A percentile compares a stretch with the other conserved stretches of the same genome.
phyloP scores from a whole-genome alignment of 2,113 vertebrate genomes.

The Eulemur rufifrons region DNA sequence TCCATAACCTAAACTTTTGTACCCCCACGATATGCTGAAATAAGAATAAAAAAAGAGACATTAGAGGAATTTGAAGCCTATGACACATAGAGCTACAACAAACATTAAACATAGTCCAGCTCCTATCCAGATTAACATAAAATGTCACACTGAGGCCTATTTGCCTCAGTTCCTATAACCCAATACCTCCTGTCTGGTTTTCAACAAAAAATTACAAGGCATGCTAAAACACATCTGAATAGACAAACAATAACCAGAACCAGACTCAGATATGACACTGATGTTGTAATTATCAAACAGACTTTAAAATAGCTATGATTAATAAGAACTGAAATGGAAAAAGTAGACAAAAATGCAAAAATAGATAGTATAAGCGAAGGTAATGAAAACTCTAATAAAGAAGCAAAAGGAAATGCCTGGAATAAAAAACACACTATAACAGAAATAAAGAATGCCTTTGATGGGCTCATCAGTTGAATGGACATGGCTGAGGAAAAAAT shows the following conservation, averaged over 20 bases:
- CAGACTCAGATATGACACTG: too few species aligned
- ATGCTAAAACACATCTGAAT: background rate
- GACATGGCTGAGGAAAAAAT: background rate
- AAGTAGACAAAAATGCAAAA: background rate
- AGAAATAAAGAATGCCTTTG: background rate
- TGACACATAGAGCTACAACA: background rate
- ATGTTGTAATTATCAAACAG: background rate
- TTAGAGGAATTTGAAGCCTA: background rate
- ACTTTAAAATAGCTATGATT: background rate
- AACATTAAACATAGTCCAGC: background rate
- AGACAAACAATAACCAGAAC: background rate
- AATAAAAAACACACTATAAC: background rate
- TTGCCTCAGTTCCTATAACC: background rate
- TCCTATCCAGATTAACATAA: background rate
- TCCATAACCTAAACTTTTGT: too few species aligned
- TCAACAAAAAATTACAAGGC: background rate
- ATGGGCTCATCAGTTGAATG: background rate
- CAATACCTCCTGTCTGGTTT: background rate
- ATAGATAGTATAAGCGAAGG: background rate
- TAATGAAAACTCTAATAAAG: background rate
- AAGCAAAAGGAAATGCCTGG: background rate
- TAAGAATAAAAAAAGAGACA: too few species aligned
- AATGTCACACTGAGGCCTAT: background rate
- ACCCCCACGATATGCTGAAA: too few species aligned
- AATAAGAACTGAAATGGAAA: background rate